These are phyloP conservation scores for Entomobrya proxima DNA, from an alignment of 2,888 invertebrate species.

Conservation along the genomic window DNA sequence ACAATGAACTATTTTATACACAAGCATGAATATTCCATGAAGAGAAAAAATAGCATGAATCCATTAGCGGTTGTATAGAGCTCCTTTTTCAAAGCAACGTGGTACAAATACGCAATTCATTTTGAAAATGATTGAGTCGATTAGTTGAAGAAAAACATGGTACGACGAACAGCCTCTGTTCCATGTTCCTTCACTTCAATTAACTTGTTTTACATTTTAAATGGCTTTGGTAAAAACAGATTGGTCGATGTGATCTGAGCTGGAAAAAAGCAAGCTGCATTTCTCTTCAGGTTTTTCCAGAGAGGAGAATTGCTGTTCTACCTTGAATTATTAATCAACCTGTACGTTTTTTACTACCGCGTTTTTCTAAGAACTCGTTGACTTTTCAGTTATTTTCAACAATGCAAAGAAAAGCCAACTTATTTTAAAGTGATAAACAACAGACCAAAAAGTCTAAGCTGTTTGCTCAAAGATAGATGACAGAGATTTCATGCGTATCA, in stretches of 20 bases:
- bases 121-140: neutral
- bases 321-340: slow-evolving; percentile 30
- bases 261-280: neutral
- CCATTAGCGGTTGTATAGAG: neutral
- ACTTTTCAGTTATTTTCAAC: neutral
- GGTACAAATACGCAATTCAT: neutral
- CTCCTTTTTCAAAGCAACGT: neutral
- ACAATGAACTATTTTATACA: no score
- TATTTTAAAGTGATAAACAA: neutral
- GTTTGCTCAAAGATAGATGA: neutral
- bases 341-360: no score
- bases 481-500: slow-evolving; percentile 20
- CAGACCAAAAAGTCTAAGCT: neutral
- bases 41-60: neutral
- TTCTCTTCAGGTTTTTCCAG: neutral
- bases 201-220: slow-evolving; percentile 27
- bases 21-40: neutral
- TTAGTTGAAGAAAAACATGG: neutral
- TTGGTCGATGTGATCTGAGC: neutral
- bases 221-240: neutral
- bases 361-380: no score
- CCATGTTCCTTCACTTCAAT: slow-evolving; percentile 9
- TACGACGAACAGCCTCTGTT: neutral
- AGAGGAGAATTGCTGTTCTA: neutral
- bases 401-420: neutral